Percentiles rank a stretch among this genome's conserved stretches.
These are phyloP conservation scores for Meleagris gallopavo DNA, from an alignment of 2,113 vertebrate genomes.

Conservation along the genomic window DNA sequence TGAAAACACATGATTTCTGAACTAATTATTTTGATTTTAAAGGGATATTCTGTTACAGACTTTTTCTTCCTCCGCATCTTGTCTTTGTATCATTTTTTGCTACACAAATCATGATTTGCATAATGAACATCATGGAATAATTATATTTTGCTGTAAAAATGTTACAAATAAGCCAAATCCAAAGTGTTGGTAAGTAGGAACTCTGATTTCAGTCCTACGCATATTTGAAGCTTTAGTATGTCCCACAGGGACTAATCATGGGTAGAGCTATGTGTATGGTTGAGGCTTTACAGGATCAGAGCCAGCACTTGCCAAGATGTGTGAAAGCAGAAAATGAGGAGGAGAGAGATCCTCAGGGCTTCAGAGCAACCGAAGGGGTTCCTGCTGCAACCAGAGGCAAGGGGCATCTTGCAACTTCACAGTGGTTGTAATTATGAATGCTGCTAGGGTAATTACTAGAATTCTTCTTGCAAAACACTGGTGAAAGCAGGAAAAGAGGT, in stretches of 20 bases:
- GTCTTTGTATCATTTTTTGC: neutral
- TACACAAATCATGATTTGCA: neutral
- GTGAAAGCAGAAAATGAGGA: neutral
- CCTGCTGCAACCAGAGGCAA: neutral
- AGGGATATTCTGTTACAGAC: neutral
- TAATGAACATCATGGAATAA: neutral
- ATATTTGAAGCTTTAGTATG: neutral
- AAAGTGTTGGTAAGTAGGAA: neutral
- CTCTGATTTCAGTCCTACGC: neutral
- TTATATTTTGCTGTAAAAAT: neutral
- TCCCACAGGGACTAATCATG: neutral
- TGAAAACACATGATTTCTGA: neutral
- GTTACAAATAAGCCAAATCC: neutral
- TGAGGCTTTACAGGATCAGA: neutral
- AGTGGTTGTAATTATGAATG: neutral
- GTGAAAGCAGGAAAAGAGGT: neutral
- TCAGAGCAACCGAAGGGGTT: neutral
- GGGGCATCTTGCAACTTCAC: neutral
- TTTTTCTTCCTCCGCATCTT: neutral
- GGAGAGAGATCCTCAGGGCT: neutral
- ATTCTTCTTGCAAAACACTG: neutral
- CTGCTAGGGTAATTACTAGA: neutral
- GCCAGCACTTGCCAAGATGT: neutral
- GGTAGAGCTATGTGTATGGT: neutral
- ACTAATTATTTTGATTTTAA: slow-evolving; percentile 20